Evolutionary conservation across 2,888 invertebrate species (phyloP), one percentile per base, ranked within the genome.

Genomic region (Lycocerus yunnanus): DNA sequence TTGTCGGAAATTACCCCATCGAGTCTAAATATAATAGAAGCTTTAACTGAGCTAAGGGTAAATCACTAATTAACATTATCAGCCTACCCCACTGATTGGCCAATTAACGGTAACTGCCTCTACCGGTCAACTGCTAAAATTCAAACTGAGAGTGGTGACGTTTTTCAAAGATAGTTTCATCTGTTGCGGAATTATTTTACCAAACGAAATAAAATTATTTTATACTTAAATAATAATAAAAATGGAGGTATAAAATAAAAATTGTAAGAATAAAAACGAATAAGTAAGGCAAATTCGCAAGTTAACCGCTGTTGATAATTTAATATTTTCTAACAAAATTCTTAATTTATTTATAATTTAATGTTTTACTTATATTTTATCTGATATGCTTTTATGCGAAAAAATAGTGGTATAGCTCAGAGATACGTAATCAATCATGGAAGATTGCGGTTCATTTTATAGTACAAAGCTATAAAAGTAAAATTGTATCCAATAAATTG

Each of bases 1-100:
- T 79, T 77, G 78, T 77, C 79, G 79, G 80, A 79, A 80, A 80
- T 80, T 79, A 76, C 77, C 73, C 77, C 80, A 79, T 80, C 78
- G 78, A 73, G 71, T 65, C 73, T 63, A 76, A 73, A 78, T 78
- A 77, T 78, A 77, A 79, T 78, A 79, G 76, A 79, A 78, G 77
- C 76, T 76, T 77, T 76, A 77, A 76, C 76, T 76, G 73, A 76
- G 68, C 76, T 71, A 67, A 60, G 74, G 73, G 69, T 77, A 76
- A 77, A 76, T 78, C 71, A 73, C 77, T 80, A 78, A 80, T 80
- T 80, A 80, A 78, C 74, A 78, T 76, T 73, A 77, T 76, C 76
- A 74, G 72, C 69, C 69, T 58, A 69, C 73, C 70, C 68, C 68
- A 67, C 68, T 78, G 78, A 79, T 79, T 79, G 78, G 76, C 67